A percentile compares a stretch with the other conserved stretches of the same genome.
Conservation (phyloP, 2,888 invertebrate genomes). For the Acleris literana region DNA sequence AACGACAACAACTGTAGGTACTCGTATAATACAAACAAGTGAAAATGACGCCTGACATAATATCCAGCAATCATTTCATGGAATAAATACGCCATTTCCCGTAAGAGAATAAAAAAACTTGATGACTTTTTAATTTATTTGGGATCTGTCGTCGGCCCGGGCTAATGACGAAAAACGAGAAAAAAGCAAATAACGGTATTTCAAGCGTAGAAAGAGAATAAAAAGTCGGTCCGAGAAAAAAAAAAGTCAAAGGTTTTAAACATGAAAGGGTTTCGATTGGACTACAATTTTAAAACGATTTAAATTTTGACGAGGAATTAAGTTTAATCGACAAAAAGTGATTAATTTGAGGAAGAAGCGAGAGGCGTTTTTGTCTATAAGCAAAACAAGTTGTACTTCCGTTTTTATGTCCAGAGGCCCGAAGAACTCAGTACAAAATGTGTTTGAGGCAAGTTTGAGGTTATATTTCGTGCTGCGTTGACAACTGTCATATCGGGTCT, state of each 20-base stretch:
- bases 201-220: constrained; percentile 42
- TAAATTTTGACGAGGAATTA: background rate
- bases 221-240: constrained; percentile 37
- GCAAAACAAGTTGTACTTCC: too few relatives aligned
- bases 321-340: background rate
- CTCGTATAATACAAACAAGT: constrained; percentile 1
- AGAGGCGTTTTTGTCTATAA: too few relatives aligned
- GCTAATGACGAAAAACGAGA: constrained; percentile 54
- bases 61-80: constrained; percentile 46
- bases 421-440: too few relatives aligned
- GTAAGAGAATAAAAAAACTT: constrained; percentile 52
- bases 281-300: constrained; percentile 1
- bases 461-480: too few relatives aligned
- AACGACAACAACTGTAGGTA: background rate
- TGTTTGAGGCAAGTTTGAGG: too few relatives aligned
- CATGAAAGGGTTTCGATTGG: constrained; percentile 20
- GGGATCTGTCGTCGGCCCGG: constrained; percentile 52
- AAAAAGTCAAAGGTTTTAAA: constrained; percentile 10
- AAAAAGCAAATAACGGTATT: constrained; percentile 55
- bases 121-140: constrained; percentile 76
- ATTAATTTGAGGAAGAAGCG: background rate
- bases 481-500: too few relatives aligned
- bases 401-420: too few relatives aligned
- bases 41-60: constrained; percentile 32
- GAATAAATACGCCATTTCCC: constrained; percentile 48